A percentile compares a stretch with the other conserved stretches of the same genome.
Evolutionary conservation across 2,113 vertebrate genomes (phyloP).

Genomic region (Piaya cayana): DNA sequence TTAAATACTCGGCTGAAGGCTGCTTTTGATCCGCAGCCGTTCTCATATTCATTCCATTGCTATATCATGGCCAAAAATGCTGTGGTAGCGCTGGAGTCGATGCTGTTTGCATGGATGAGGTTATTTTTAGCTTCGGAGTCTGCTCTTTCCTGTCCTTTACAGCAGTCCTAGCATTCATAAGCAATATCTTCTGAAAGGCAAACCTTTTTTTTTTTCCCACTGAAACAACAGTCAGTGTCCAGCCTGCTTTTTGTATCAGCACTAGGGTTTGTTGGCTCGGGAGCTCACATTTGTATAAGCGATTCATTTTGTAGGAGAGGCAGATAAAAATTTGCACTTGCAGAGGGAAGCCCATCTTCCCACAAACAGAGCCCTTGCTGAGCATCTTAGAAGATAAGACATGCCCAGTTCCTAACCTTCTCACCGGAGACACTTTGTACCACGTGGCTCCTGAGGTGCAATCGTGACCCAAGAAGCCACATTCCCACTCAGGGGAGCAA

Average conservation of each 20-base stretch:
- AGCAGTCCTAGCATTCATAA: slow-evolving; percentile 6
- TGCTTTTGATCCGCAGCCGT: not conserved
- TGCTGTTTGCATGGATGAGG: not conserved
- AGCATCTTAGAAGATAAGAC: not conserved
- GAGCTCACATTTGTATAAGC: slow-evolving; percentile 1
- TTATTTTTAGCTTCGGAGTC: slow-evolving; percentile 46
- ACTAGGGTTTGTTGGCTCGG: slow-evolving; percentile 22
- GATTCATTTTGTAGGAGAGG: slow-evolving; percentile 35
- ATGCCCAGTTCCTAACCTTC: slow-evolving; percentile 33
- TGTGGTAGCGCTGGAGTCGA: not conserved
- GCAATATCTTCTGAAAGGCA: not conserved
- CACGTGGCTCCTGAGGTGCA: slow-evolving; percentile 11
- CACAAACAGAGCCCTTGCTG: slow-evolving; percentile 1
- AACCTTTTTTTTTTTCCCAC: not conserved
- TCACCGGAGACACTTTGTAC: slow-evolving; percentile 22
- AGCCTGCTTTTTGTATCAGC: not conserved
- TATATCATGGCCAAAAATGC: not conserved
- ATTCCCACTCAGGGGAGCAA: not conserved
- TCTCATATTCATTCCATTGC: not conserved
- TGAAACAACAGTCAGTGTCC: slow-evolving; percentile 9
- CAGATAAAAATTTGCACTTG: slow-evolving; percentile 23
- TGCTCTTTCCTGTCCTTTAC: slow-evolving; percentile 29
- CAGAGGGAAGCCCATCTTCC: slow-evolving; percentile 2
- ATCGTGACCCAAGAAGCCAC: not conserved
- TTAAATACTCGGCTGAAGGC: not conserved